Evolutionary conservation across 1,140 invertebrate genomes (phyloP), one percentile per base, ranked within the genome.

Genomic region (Halesus radiatus): DNA sequence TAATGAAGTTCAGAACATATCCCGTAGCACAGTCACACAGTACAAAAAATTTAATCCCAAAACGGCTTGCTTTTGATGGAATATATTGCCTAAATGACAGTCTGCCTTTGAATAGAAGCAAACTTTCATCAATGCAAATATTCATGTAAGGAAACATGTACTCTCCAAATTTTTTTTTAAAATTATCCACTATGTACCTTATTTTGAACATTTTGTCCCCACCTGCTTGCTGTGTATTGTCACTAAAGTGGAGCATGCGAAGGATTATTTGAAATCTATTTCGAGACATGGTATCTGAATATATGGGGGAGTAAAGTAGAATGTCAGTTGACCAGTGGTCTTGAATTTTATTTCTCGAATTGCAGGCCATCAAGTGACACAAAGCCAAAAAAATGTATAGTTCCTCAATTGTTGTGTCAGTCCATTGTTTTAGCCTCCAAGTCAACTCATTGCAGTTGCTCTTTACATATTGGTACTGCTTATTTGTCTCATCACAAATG

Each of bases 1-100:
- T 80, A 64, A 87, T 85, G 56, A 85, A 84, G 37, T 86, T 84
- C 26, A 88, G 70, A n/a, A 88, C 82, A 81, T 83, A 85, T 20
- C 85, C 84, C 16, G 85, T 88, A 76, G 85, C 80, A 81, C 82
- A 85, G 74, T 81, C 80, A 78, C 74, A 79, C 82, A 85, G 68
- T 29, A 82, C 80, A 68, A 83, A 85, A 54, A 85, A 77, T 83
- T 85, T 85, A 7, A 85, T 81, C 23, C 82, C 85, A 70, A 85
- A 85, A 45, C 81, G 70, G 74, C 76, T 68, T 70, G 83, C 76
- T 81, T 86, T 86, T 32, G 82, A 82, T 15, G 82, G 84, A 50
- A 86, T 81, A 78, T 79, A 85, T 80, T 86, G 82, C 20, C 81
- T 83, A 20, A 86, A 85, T 15, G 56, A 81, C 37, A 86, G 77